Evolutionary conservation across 2,797 vertebrate genomes (phyloP).

Genomic region (Sebastes hubbsi): DNA sequence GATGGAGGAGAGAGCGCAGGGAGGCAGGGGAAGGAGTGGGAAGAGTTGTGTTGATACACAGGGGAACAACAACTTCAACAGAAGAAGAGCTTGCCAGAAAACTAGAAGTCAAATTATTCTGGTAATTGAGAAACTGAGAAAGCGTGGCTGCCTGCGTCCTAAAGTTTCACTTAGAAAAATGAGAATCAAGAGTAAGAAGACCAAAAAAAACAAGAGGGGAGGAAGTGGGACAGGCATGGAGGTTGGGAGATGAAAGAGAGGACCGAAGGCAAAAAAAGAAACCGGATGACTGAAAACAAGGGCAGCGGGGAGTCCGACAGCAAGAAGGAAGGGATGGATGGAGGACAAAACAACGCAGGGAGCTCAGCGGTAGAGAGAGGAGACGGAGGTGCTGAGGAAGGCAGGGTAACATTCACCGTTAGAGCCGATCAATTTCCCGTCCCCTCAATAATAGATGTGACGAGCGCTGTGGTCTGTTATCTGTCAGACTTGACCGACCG

Average conservation of each 20-base stretch:
- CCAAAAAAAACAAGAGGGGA: not conserved
- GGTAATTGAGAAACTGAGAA: conserved; percentile 37
- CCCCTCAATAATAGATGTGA: conserved; percentile 82
- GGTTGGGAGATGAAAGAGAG: conserved; percentile 1
- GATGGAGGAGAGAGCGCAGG: conserved; percentile 7
- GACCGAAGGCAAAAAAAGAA: conserved; percentile 13
- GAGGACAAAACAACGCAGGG: conserved; percentile 35
- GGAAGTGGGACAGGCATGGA: not conserved
- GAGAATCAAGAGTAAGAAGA: not conserved
- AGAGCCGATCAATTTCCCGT: conserved; percentile 76
- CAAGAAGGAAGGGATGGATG: conserved; percentile 1
- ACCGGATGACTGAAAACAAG: conserved; percentile 43
- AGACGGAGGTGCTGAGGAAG: conserved; percentile 35
- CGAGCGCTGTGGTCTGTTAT: conserved; percentile 68
- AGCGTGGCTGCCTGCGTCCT: not conserved
- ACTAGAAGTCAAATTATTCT: conserved; percentile 30
- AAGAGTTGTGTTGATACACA: conserved; percentile 60
- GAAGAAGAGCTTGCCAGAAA: conserved; percentile 54
- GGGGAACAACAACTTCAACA: conserved; percentile 63
- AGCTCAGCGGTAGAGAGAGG: conserved; percentile 20
- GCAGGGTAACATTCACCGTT: conserved; percentile 58
- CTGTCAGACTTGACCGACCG: conserved; percentile 72
- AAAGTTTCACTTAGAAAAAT: conserved; percentile 16
- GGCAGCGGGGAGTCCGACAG: conserved; percentile 7
- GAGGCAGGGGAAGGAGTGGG: conserved; percentile 18